These are phyloP conservation scores for Ophiodon elongatus DNA, from an alignment of 2,113 vertebrate species.

Conservation along the genomic window DNA sequence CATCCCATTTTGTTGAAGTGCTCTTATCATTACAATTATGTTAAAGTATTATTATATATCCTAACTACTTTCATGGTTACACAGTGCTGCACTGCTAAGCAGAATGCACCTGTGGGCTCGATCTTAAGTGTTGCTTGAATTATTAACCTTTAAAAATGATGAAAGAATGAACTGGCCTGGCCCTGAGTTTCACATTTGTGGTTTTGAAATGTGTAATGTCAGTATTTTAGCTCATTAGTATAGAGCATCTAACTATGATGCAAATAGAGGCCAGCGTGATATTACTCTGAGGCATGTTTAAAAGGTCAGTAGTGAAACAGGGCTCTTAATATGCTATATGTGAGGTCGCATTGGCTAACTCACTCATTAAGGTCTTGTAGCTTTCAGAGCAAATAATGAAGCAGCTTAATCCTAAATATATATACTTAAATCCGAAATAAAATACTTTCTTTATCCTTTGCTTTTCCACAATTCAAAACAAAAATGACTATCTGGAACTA, in stretches of 20 bases:
- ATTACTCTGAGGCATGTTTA: conserved; percentile 38
- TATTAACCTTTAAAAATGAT: conserved; percentile 34
- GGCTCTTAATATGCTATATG: not conserved
- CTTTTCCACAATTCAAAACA: not conserved
- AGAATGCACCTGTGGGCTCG: not conserved
- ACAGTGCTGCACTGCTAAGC: not conserved
- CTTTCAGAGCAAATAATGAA: not conserved
- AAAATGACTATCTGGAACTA: not conserved
- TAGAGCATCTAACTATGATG: conserved; percentile 24
- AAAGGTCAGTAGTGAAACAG: conserved; percentile 53
- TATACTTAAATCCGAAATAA: not conserved
- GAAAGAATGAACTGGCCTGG: not conserved
- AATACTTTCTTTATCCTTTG: not conserved
- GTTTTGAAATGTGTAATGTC: conserved; percentile 29
- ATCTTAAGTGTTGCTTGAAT: not conserved
- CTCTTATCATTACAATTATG: not conserved
- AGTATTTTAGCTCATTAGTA: conserved; percentile 39
- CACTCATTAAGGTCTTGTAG: not conserved
- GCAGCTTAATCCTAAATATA: not conserved
- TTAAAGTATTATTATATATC: not conserved
- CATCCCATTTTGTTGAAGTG: not conserved
- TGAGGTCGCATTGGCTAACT: conserved; percentile 6
- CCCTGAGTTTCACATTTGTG: conserved; percentile 1
- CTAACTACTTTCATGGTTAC: not conserved
- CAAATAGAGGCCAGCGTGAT: conserved; percentile 43